Evolutionary conservation across 2,888 invertebrate genomes (phyloP), one percentile per base, ranked within the genome.

Genomic region (Bimastos eiseni): DNA sequence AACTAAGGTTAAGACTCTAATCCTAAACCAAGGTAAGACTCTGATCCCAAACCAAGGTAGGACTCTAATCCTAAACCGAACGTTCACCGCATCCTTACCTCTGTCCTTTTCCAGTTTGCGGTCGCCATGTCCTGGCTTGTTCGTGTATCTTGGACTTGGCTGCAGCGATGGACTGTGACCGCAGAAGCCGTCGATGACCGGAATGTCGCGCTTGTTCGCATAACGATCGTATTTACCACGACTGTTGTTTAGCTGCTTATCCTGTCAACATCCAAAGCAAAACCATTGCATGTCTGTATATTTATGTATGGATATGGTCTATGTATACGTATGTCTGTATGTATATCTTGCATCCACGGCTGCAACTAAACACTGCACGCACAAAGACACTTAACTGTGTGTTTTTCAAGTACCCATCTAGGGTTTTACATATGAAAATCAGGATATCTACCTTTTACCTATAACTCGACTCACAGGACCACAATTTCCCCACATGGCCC

Each of bases 181-280:
- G 24, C 86, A 37, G 30, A 86, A 86, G 13, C 86, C 37, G 86
- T 86, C 86, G 86, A 86, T 86, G 15, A 24, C 86, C 86, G 86
- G 86, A 86, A 86, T 86, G 86, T 86, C 86, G 86, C 86, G 86
- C 37, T 86, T 86, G 86, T 21, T 86, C 34, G 86, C 86, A 86
- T 86, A 86, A 36, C 86, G 86, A 37, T 86, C 86, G 37, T 86
- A 86, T 37, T 86, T 86, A 24, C 86, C 37, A 37, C 37, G 86
- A 86, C 86, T 86, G 86, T 86, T 37, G 86, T 86, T 86, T 11
- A 86, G 17, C 86, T 86, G 86, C 86, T 86, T 86, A 86, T 86
- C 86, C 86, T 86, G 36, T 6, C 24, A 21, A 86, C 30, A 19
- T n/a, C 13, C 37, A 34, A 86, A 86, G 2, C 37, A 86, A 34